Percentiles rank a stretch among this genome's conserved stretches.
Evolutionary conservation across 2,888 invertebrate species (phyloP).

Genomic region (Acanthosepion pharaonis): DNA sequence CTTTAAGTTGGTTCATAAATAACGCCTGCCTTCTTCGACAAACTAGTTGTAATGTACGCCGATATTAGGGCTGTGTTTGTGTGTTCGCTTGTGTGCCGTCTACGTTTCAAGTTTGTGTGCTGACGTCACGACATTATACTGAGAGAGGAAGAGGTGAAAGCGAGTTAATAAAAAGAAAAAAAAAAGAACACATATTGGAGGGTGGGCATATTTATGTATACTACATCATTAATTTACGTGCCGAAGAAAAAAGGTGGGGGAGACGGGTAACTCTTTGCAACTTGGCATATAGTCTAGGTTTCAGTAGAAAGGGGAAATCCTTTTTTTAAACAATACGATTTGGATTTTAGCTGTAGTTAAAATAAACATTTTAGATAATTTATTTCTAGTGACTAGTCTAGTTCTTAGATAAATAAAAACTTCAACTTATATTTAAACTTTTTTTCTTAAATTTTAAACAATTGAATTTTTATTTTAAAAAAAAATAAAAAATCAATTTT

Average conservation of each 20-base stretch:
- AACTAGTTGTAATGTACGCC: not conserved
- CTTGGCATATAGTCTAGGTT: not conserved
- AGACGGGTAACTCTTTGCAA: not conserved
- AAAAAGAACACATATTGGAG: not conserved
- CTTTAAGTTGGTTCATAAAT: not conserved
- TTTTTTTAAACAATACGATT: not conserved
- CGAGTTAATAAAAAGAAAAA: not conserved
- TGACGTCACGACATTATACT: not conserved
- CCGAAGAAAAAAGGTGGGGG: not conserved
- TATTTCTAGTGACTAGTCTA: too few relatives aligned
- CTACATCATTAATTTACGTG: not conserved
- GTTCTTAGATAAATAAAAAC: too few relatives aligned
- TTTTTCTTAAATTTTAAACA: too few relatives aligned
- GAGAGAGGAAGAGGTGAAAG: not conserved
- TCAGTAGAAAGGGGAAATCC: not conserved
- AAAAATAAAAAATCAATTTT: too few relatives aligned
- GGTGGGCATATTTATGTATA: not conserved
- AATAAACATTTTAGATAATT: too few relatives aligned
- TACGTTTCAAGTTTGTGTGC: not conserved
- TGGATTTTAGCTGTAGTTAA: too few relatives aligned
- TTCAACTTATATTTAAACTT: too few relatives aligned
- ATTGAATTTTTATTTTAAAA: too few relatives aligned
- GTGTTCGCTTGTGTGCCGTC: not conserved
- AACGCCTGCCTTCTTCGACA: not conserved
- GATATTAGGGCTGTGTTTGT: not conserved